Percentiles rank a stretch among this genome's conserved stretches.
These are phyloP conservation scores for Gasterosteus nipponicus DNA, from an alignment of 2,113 vertebrate species.

Conservation along the genomic window DNA sequence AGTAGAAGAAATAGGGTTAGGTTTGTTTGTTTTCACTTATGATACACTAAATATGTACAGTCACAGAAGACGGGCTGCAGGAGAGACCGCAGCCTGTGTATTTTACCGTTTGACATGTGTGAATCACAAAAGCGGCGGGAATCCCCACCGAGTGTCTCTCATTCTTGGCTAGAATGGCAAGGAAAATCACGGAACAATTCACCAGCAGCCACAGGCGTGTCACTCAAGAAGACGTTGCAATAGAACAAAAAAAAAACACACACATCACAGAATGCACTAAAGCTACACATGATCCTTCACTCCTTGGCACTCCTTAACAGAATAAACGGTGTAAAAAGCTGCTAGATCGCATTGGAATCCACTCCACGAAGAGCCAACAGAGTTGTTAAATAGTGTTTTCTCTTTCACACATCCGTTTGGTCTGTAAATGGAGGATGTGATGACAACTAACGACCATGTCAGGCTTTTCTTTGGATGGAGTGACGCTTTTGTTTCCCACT, in stretches of 20 bases:
- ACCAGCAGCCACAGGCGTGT: constrained; percentile 71
- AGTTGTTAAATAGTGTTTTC: constrained; percentile 51
- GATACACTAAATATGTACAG: constrained; percentile 88
- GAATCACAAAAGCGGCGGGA: constrained; percentile 73
- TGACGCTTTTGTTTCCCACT: constrained; percentile 91
- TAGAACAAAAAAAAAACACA: constrained; percentile 35
- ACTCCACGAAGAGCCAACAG: constrained; percentile 75
- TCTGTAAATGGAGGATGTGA: constrained; percentile 72
- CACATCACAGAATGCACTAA: constrained; percentile 71
- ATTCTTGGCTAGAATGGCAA: constrained; percentile 64
- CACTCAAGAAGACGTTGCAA: constrained; percentile 67
- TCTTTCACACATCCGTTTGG: constrained; percentile 56
- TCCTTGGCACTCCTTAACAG: constrained; percentile 79
- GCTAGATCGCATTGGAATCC: constrained; percentile 69
- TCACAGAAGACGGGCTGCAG: constrained; percentile 75
- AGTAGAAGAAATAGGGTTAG: constrained; percentile 86
- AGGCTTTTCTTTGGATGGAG: constrained; percentile 97
- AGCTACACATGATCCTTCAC: constrained; percentile 76
- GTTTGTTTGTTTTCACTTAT: constrained; percentile 80
- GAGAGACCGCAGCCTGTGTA: constrained; percentile 72
- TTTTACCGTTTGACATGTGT: constrained; percentile 67
- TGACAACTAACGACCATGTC: constrained; percentile 84
- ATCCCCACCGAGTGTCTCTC: constrained; percentile 67
- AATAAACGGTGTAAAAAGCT: constrained; percentile 52
- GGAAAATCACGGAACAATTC: constrained; percentile 60